A percentile compares a stretch with the other conserved stretches of the same genome.
phyloP scores from a whole-genome alignment of 2,113 vertebrate species.

The Rhinolophus ferrumequinum region DNA sequence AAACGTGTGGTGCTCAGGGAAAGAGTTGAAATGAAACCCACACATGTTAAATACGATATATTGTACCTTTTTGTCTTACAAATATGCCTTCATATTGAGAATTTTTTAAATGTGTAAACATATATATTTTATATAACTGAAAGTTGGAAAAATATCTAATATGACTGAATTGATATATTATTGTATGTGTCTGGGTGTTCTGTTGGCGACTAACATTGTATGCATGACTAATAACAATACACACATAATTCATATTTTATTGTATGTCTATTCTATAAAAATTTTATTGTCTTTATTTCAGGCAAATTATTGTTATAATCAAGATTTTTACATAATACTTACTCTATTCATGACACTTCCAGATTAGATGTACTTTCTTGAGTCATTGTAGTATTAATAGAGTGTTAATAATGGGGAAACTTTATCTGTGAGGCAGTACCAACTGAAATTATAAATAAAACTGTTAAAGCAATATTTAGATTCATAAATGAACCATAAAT shows the following conservation, averaged over 20 bases:
- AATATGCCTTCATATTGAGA: background rate
- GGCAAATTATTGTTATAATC: background rate
- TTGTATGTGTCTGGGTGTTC: background rate
- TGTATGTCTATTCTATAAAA: background rate
- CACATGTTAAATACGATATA: background rate
- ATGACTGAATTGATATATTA: background rate
- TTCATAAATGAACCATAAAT: background rate
- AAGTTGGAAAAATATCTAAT: background rate
- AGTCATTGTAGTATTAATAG: background rate
- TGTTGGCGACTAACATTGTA: background rate
- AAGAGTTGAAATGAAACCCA: background rate
- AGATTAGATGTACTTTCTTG: background rate
- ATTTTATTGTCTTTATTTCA: conserved; percentile 22
- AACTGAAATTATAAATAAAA: conserved; percentile 3
- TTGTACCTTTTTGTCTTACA: background rate
- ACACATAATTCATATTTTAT: background rate
- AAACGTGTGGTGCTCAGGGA: background rate
- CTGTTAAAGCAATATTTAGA: conserved; percentile 10
- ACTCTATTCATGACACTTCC: background rate
- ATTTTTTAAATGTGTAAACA: background rate
- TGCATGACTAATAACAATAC: background rate
- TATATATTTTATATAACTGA: background rate
- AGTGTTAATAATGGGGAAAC: background rate
- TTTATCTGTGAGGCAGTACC: background rate
- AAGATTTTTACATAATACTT: background rate